Conservation (phyloP, 2,888 invertebrate genomes). For the Oasisia sp. region DNA sequence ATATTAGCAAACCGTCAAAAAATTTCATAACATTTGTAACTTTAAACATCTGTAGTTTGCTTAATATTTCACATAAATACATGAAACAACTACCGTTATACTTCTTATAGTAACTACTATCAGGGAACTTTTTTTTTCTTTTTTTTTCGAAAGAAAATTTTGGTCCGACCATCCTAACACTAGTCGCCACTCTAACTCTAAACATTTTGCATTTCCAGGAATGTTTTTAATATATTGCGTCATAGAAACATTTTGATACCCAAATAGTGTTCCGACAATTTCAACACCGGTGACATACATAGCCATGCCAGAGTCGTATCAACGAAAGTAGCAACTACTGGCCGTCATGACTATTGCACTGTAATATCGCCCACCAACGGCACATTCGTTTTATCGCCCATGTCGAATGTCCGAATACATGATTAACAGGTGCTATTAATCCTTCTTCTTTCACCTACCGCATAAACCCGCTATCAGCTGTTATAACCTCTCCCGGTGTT, state of each 20-base stretch:
- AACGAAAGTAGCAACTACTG: not conserved
- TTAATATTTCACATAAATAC: no score
- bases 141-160: no score
- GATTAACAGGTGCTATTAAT: not conserved
- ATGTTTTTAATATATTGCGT: no score
- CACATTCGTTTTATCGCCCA: slow-evolving; percentile 32
- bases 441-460: slow-evolving; percentile 69
- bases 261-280: not conserved
- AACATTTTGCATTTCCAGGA: no score
- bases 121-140: no score
- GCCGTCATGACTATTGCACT: not conserved
- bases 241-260: not conserved
- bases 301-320: not conserved
- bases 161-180: no score
- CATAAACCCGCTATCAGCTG: slow-evolving; percentile 84
- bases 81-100: no score
- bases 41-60: no score
- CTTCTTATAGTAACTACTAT: no score
- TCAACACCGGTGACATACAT: not conserved
- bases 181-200: no score
- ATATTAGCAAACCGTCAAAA: no score
- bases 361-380: not conserved
- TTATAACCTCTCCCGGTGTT: slow-evolving; percentile 89
- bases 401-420: not conserved
- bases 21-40: no score